Percentiles rank a stretch among this genome's conserved stretches.
Conservation (phyloP, 2,888 invertebrate species). For the Fabriciana adippe region DNA sequence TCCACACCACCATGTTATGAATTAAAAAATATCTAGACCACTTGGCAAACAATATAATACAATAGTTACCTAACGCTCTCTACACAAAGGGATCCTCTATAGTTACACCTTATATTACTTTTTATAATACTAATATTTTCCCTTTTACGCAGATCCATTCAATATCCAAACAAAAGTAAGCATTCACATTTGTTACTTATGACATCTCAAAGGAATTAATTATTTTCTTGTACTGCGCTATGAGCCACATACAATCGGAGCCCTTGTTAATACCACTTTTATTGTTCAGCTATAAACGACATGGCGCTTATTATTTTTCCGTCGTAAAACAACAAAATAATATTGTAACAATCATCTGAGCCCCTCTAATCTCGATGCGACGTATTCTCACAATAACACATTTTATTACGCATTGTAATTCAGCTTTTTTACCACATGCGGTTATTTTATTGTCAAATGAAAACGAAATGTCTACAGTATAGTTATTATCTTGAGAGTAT, state of each 20-base stretch:
- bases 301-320: conserved; percentile 72
- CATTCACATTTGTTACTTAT: conserved; percentile 26
- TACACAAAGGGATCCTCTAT: neutral
- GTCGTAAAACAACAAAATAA: conserved; percentile 80
- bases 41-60: too few relatives aligned
- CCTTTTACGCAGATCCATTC: conserved; percentile 22
- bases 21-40: too few relatives aligned
- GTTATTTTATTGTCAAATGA: conserved; percentile 65
- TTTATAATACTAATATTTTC: neutral
- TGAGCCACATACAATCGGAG: conserved; percentile 47
- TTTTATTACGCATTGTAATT: conserved; percentile 74
- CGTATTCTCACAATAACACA: conserved; percentile 60
- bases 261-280: conserved; percentile 64
- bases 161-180: conserved; percentile 32
- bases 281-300: conserved; percentile 69
- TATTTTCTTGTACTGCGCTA: conserved; percentile 36
- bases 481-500: conserved; percentile 43
- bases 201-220: conserved; percentile 39
- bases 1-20: too few relatives aligned
- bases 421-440: conserved; percentile 62
- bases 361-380: conserved; percentile 63
- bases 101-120: neutral
- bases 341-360: conserved; percentile 69
- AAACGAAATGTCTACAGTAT: conserved; percentile 49
- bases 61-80: too few relatives aligned